Evolutionary conservation across 2,113 vertebrate genomes (phyloP), one percentile per base, ranked within the genome.

Genomic region (Perccottus glenii): DNA sequence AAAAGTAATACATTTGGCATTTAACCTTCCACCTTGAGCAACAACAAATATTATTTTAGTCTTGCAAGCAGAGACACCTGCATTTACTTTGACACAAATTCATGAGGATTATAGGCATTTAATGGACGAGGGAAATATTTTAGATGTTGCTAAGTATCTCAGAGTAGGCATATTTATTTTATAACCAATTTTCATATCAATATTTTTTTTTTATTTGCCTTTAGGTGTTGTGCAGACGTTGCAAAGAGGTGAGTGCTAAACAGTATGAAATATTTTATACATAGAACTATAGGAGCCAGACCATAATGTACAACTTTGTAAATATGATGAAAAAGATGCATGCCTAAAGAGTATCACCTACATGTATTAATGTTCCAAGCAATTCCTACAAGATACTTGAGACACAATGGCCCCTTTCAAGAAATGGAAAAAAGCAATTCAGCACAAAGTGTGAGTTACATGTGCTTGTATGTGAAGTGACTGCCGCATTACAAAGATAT

Each of bases 311-410:
- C 10, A 73, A 61, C 56, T 68, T 73, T 36, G 49, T n/a, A 9
- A 69, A 58, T 46, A 33, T 60, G 36, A 35, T 61, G 52, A 83
- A 70, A 82, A 78, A 69, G 47, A 16, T 53, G 44, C 77, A 81
- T 63, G 16, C 33, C 49, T 45, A 38, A 73, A 16, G 11, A 80
- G 55, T 67, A 73, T 78, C 67, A 79, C 78, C 67, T 85, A 75
- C 67, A 64, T 69, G 60, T 75, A 58, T 80, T 71, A 79, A 78
- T 75, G 74, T 81, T 78, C 59, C 42, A 77, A 71, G 61, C 73
- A 79, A 75, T 69, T 87, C 67, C 69, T 82, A 27, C 19, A 65
- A 63, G 66, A 64, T 74, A 86, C 83, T 88, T 70, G 66, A 87
- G 68, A 61, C 51, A 77, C 81, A 83, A 85, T 77, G 27, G 76